Base-by-base conservation (phyloP, 2,888 invertebrate genomes). In the Noctua janthina region DNA sequence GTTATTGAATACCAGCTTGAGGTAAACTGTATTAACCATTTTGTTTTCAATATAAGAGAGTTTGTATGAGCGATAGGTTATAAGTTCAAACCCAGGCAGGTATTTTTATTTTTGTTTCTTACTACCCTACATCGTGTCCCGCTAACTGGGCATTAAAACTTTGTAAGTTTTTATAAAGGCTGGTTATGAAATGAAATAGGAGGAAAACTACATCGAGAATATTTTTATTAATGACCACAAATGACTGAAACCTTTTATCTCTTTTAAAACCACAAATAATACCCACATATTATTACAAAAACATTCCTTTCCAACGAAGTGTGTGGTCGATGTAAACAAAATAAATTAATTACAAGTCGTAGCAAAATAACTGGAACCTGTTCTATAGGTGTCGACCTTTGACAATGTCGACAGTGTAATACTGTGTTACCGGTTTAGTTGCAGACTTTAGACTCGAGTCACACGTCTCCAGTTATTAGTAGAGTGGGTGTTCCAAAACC, bases 341-440 rank as follows among this genome's bases (percentile, higher is more conserved):
- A 83, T 75, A 71, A 81, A 84, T 76, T 71, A 69, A 81, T 83
- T 76, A 76, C 59, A 15, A 56, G 68, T 43, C 23, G 29, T 46
- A 62, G 73, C 70, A 66, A 76, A 76, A 75, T 62, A 39, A 51
- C 29, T 76, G 73, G 17, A 84, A 83, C 83, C 72, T 49, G 81
- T 84, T 83, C 49, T 62, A 59, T 69, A 69, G 80, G 73, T 67
- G 71, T 51, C 66, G 84, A 84, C 83, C 84, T 84, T 84, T 84
- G 84, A 81, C 84, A 84, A 84, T 76, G 83, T 84, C 81, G 83
- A 62, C 81, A 74, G 54, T 71, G 29, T 68, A 72, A 77, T 68
- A 77, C 77, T 43, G 51, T 68, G 78, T 82, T 72, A 82, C 82
- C 78, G 82, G 82, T 82, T 82, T 78, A 77, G 54, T 72, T 46